Percentiles rank a stretch among this genome's conserved stretches.
Conservation (phyloP, 2,797 vertebrate genomes). For the Sebastes trivittatus region DNA sequence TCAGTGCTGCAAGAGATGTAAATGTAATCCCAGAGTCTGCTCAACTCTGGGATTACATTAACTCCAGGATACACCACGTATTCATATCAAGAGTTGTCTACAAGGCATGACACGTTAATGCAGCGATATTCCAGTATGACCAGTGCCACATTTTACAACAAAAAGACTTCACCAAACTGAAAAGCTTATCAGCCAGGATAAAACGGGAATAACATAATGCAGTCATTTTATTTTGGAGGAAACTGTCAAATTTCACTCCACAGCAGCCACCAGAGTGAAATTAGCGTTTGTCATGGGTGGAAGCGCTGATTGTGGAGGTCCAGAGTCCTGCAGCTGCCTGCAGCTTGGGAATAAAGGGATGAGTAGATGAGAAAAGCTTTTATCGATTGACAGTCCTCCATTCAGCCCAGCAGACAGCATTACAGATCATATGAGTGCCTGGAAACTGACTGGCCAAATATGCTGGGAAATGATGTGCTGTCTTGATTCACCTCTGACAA, state of each 20-base stretch:
- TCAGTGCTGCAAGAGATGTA: neutral
- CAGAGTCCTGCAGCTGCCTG: neutral
- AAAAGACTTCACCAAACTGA: neutral
- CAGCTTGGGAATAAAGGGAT: slow-evolving; percentile 5
- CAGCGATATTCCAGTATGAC: neutral
- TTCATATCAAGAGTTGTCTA: neutral
- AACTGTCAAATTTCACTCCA: neutral
- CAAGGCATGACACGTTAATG: neutral
- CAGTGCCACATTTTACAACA: neutral
- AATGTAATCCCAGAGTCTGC: slow-evolving; percentile 8
- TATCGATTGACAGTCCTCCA: slow-evolving; percentile 25
- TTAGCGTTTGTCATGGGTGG: neutral
- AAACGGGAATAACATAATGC: neutral
- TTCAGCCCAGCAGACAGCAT: neutral
- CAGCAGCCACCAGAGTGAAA: neutral
- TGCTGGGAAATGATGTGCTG: slow-evolving; percentile 28
- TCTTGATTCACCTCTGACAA: slow-evolving; percentile 6
- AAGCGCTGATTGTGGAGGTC: neutral
- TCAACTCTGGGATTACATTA: neutral
- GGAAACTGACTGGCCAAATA: slow-evolving; percentile 29
- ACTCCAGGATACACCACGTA: neutral
- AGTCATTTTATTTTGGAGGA: neutral
- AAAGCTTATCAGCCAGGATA: accelerated
- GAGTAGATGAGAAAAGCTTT: slow-evolving; percentile 25
- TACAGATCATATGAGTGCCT: slow-evolving; percentile 20